Base-by-base conservation (phyloP, 1,140 invertebrate species). In the Paralvinella palmiformis region DNA sequence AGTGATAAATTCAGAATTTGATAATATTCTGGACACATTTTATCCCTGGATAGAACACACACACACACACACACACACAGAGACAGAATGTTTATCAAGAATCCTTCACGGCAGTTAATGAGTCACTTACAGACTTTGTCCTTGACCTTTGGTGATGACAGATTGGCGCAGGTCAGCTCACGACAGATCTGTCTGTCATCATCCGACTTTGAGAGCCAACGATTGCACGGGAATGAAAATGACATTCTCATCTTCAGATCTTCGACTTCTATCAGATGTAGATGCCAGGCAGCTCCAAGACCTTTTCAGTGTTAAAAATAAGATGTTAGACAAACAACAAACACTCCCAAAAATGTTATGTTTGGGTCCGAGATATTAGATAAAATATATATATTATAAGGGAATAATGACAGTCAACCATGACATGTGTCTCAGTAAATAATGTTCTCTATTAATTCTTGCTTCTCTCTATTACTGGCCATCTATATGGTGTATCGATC, bases 251-350 rank as follows among this genome's bases (percentile, higher is more conserved):
- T 63, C 15, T 20, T 24, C 27, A 22, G 32, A 57, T 57, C 79
- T 37, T 76, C 72, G 10, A 81, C 74, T 58, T 78, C 73, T 32
- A 81, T 76, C 33, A 68, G 69, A 36, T 70, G 66, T 59, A 79
- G 69, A 67, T 81, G 79, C 80, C 80, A 81, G 4, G 75, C 71
- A 35, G 77, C 72, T 53, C 77, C 79, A 50, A 78, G 69, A 27
- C 75, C 78, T 74, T 59, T 22, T 35, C 7, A 63, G 33, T 58
- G 10, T 29, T 31, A 32, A 5, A n/a, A 52, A n/a, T 22, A 29
- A 27, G n/a, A 41, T 13, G 37, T 13, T n/a, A 13, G 37, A 13
- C 37, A 41, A 41, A 10, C 31, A 3, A 52, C 5, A 15, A 22
- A 52, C 10, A 52, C 48, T 7, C n/a, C n/a, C n/a, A n/a, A n/a